A percentile compares a stretch with the other conserved stretches of the same genome.
Conservation (phyloP, 2,113 vertebrate species). For the Seriola aureovittata region DNA sequence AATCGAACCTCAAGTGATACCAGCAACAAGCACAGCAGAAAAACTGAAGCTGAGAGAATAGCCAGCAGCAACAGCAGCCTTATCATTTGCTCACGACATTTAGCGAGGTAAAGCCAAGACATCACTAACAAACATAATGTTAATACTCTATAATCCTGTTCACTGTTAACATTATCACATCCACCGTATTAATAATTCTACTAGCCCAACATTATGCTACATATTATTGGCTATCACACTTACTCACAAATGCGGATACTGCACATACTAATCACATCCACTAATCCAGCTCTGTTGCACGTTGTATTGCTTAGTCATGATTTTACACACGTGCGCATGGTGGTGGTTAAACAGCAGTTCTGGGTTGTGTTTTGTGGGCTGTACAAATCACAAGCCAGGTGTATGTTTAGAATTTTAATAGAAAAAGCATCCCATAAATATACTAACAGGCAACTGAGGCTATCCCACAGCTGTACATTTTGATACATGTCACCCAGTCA, state of each 20-base stretch:
- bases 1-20: conserved; percentile 4
- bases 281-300: background rate
- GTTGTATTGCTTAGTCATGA: conserved; percentile 5
- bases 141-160: background rate
- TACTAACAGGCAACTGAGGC: background rate
- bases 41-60: conserved; percentile 13
- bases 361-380: background rate
- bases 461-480: background rate
- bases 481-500: background rate
- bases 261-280: background rate
- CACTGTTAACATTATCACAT: background rate
- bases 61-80: conserved; percentile 17
- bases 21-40: conserved; percentile 15
- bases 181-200: background rate
- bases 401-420: conserved; percentile 23
- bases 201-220: background rate
- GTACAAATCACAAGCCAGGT: conserved; percentile 4
- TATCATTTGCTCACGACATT: background rate
- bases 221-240: background rate
- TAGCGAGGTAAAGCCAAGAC: background rate
- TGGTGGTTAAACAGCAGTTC: background rate
- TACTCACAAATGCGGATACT: background rate
- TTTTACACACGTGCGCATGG: background rate
- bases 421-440: conserved; percentile 13
- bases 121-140: background rate